A percentile compares a stretch with the other conserved stretches of the same genome.
phyloP scores from a whole-genome alignment of 1,140 invertebrate species.

The Drosophila bipectinata region DNA sequence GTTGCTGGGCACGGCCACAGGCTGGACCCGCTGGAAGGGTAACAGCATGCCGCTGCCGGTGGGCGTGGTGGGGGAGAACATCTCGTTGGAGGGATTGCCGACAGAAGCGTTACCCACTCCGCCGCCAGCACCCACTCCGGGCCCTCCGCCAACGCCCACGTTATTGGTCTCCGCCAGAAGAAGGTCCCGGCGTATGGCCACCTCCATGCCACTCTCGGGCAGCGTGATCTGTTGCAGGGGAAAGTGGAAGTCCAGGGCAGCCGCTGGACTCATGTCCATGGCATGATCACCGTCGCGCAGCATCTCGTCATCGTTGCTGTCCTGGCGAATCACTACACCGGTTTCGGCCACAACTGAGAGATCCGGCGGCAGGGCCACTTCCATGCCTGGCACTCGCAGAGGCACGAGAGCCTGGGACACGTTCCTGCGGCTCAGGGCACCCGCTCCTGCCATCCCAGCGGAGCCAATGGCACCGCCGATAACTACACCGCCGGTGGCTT shows the following conservation, averaged over 20 bases:
- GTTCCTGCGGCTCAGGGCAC: conserved; percentile 35
- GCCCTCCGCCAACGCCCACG: conserved; percentile 25
- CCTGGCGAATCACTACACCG: conserved; percentile 71
- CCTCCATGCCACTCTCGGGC: conserved; percentile 82
- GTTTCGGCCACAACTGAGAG: conserved; percentile 79
- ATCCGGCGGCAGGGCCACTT: conserved; percentile 83
- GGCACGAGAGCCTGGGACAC: conserved; percentile 54
- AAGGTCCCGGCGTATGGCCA: conserved; percentile 77
- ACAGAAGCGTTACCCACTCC: conserved; percentile 4
- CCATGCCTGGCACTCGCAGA: conserved; percentile 72
- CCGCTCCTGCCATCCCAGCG: conserved; percentile 8
- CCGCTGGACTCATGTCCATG: conserved; percentile 65
- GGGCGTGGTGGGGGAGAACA: conserved; percentile 79
- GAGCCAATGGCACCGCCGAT: conserved; percentile 31
- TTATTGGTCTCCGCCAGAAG: conserved; percentile 62
- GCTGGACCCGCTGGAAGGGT: conserved; percentile 81
- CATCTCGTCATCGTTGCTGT: conserved; percentile 71
- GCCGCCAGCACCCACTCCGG: conserved; percentile 7
- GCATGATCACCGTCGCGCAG: conserved; percentile 41
- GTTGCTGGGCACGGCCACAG: conserved; percentile 78
- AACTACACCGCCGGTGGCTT: conserved; percentile 53
- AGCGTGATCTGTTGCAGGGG: conserved; percentile 72
- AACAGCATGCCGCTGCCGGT: conserved; percentile 72
- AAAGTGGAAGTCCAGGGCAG: conserved; percentile 62
- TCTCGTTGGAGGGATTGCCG: conserved; percentile 57